These are phyloP conservation scores for Salminus brasiliensis DNA, from an alignment of 2,113 vertebrate species.

Conservation along the genomic window DNA sequence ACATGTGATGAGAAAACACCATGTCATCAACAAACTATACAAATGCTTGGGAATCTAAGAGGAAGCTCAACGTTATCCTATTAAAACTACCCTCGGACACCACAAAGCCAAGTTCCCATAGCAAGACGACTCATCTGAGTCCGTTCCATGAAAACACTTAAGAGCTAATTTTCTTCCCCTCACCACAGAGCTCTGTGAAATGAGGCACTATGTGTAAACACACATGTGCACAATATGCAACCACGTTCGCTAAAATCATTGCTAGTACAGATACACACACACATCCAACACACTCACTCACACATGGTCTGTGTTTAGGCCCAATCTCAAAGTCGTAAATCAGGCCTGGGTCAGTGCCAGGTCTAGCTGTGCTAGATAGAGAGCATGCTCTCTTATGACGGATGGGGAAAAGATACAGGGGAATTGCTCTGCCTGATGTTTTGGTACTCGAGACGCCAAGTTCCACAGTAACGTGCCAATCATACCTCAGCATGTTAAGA, in stretches of 20 bases:
- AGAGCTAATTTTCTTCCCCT: neutral
- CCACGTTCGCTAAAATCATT: neutral
- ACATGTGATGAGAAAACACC: neutral
- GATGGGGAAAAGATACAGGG: constrained; percentile 20
- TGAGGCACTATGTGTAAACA: neutral
- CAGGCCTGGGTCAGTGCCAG: constrained; percentile 32
- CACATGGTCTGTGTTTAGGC: constrained; percentile 65
- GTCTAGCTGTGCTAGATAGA: constrained; percentile 43
- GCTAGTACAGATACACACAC: constrained; percentile 16
- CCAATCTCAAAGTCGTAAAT: constrained; percentile 49
- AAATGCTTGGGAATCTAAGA: neutral
- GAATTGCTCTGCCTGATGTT: neutral
- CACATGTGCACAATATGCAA: neutral
- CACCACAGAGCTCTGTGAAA: neutral
- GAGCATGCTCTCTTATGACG: constrained; percentile 11
- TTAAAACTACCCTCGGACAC: neutral
- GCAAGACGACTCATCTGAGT: neutral
- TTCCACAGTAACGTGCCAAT: neutral
- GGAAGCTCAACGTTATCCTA: neutral
- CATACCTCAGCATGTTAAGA: neutral
- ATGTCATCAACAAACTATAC: neutral
- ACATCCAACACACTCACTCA: constrained; percentile 30
- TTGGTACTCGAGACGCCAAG: neutral
- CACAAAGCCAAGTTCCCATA: neutral
- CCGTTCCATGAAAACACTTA: neutral